These are phyloP conservation scores for Ceyx margarethae DNA, from an alignment of 2,113 vertebrate genomes.

Conservation along the genomic window DNA sequence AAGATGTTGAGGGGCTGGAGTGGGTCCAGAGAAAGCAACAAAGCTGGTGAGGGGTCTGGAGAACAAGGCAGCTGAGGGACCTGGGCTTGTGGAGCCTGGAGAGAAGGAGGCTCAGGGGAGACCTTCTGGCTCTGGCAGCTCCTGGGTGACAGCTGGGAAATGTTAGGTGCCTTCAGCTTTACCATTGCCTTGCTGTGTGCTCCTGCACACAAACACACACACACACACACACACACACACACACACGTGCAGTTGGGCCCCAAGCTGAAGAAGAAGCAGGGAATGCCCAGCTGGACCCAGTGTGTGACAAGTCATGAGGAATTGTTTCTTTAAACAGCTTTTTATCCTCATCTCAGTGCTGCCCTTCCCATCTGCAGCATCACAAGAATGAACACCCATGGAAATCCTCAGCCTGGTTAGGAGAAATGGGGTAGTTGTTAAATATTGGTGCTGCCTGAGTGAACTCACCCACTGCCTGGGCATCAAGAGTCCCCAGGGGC, in stretches of 20 bases:
- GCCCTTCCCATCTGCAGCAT: neutral
- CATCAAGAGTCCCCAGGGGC: neutral
- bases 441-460: neutral
- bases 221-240: too few relatives aligned
- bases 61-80: neutral
- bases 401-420: neutral
- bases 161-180: conserved; percentile 40
- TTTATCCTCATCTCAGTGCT: neutral
- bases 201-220: too few relatives aligned
- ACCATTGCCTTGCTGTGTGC: conserved; percentile 27
- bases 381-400: neutral
- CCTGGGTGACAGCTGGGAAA: conserved; percentile 14
- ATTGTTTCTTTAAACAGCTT: neutral
- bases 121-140: neutral
- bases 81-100: neutral
- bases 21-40: neutral
- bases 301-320: neutral
- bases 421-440: neutral
- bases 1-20: neutral
- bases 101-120: neutral
- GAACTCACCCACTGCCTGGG: neutral
- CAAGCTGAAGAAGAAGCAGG: neutral
- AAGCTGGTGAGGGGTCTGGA: neutral
- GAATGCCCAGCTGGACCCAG: conserved; percentile 35
- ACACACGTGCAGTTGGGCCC: neutral